Evolutionary conservation across 2,888 invertebrate species (phyloP).

Genomic region (Lepas anatifera): DNA sequence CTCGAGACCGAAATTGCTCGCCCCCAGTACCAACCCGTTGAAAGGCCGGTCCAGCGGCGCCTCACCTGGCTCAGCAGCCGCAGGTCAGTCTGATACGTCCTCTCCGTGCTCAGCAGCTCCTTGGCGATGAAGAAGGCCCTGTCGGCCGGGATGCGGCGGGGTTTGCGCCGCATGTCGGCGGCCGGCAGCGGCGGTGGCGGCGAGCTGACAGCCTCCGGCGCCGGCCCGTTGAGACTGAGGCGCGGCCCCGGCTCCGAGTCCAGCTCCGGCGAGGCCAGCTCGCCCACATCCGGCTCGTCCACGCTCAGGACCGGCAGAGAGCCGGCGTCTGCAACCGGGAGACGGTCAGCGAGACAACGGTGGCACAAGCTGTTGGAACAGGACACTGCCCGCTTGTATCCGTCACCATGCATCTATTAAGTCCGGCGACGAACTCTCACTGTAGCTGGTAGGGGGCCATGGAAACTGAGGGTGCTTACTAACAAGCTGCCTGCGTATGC

Average conservation of each 20-base stretch:
- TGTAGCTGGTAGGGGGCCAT: no score
- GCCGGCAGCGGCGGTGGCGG: neutral
- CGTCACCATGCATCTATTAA: no score
- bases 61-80: slow-evolving; percentile 79
- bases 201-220: neutral
- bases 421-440: no score
- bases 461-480: no score
- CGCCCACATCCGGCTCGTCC: neutral
- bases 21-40: no score
- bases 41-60: no score
- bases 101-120: slow-evolving; percentile 88
- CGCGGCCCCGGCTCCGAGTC: neutral
- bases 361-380: no score
- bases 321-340: neutral
- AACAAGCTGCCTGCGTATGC: no score
- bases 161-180: neutral
- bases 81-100: slow-evolving; percentile 87
- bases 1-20: no score
- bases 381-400: no score
- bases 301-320: neutral
- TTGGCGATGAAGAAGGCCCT: slow-evolving; percentile 74
- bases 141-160: slow-evolving; percentile 41
- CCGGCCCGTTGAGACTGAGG: neutral
- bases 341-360: neutral
- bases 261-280: slow-evolving; percentile 9